Evolutionary conservation across 2,888 invertebrate species (phyloP), one percentile per base, ranked within the genome.

Genomic region (Darwinula stevensoni): DNA sequence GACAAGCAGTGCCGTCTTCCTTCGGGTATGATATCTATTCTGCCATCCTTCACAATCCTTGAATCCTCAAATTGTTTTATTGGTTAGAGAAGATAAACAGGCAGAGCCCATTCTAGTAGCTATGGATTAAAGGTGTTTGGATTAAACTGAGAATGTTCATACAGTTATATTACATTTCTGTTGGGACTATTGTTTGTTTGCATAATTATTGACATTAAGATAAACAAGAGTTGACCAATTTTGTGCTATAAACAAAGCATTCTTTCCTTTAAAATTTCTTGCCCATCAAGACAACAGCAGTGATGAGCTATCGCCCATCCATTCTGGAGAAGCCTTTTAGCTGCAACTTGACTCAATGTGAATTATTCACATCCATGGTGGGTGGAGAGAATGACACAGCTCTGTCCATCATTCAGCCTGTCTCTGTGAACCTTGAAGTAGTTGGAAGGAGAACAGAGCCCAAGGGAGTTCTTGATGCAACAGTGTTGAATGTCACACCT

Each of bases 391-490:
- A 82, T 38, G 78, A 78, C 47, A 86, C 86, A 1, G 86, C 88
- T 2, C 56, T 88, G 13, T 78, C 84, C 18, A 88, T 91, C 43
- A 73, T 91, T 34, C 86, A 86, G 52, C 88, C 86, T 1, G 73
- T 84, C 30, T 73, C 73, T 5, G 60, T 86, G 26, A 72, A 70
- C 45, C 59, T 73, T 32, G 69, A 70, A 39, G 47, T 80, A 31
- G 43, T 44, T 33, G 34, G 38, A 36, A 5, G 40, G 35, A 29
- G 31, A 32, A 33, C 14, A 9, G 37, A 39, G 17, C 38, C 41
- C 4, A 38, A 38, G 31, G 44, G 44, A 16, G 42, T 46, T 29
- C 33, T 45, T 9, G 45, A 45, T 36, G 45, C 42, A 38, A 32
- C 37, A 9, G 17, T 37, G 37, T 11, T 34, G 35, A 18, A 39